Base-by-base conservation (phyloP, 1,140 invertebrate species). In the Aphaenogaster rudis region DNA sequence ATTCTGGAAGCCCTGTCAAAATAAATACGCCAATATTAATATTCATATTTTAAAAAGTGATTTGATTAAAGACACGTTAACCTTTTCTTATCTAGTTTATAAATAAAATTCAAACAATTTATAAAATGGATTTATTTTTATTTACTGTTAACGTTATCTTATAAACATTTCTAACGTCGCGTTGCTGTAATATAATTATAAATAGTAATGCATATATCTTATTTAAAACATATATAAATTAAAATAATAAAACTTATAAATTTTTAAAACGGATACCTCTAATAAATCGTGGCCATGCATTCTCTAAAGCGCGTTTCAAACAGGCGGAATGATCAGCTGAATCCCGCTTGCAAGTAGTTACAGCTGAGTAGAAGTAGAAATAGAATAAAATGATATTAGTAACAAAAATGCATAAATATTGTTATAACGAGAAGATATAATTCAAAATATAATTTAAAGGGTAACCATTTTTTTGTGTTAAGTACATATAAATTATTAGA, bases 1-100 rank as follows among this genome's bases (percentile, higher is more conserved):
- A 57, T 74, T 74, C 52, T 74, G 71, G 36, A 54, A 57, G 36
- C 15, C 74, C 74, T 77, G 3, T 15, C 33, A 77, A 59, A 3
- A 77, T 42, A 15, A 77, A 28, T 59, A 15, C 28, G 8, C 0
- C 21, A 76, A 21, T 28, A 57, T 39, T 59, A 42, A 21, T 54
- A 52, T 1, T 0, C 1, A 13, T 8, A 33, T 11, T 77, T 77
- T 77, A 45, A 77, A 45, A 77, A 66, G 3, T 11, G 17, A 33
- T 11, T 52, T 52, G 4, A 28, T 39, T 66, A 66, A 2, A n/a
- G 33, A n/a, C 39, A 28, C 9, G 21, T 66, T 39, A 64, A 9
- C 8, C 7, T 61, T 39, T 42, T 76, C 28, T 36, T 13, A 36
- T 2, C 8, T 28, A 3, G 45, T 0, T 54, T n/a, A 28, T 57